A percentile compares a stretch with the other conserved stretches of the same genome.
Conservation (phyloP, 2,113 vertebrate species). For the Sterna hirundo region DNA sequence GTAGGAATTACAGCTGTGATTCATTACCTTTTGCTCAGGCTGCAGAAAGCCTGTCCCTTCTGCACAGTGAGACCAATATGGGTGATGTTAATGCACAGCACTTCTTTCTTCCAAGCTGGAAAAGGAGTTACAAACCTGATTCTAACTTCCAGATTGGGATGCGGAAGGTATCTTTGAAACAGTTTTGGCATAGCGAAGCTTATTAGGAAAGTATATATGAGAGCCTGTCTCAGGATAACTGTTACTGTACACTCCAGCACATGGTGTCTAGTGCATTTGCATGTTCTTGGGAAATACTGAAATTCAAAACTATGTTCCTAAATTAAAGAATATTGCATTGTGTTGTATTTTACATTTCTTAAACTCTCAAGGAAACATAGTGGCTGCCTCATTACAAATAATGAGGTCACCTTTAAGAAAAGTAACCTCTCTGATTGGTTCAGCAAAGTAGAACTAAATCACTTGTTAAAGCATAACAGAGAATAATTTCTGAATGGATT, state of each 20-base stretch:
- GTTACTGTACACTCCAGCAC: not conserved
- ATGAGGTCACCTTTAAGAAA: not conserved
- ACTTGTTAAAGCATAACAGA: not conserved
- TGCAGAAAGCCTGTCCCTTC: not conserved
- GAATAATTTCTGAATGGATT: conserved; percentile 14
- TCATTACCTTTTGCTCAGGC: not conserved
- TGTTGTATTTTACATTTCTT: not conserved
- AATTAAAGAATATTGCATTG: not conserved
- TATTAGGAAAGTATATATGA: not conserved
- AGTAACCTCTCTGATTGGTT: not conserved
- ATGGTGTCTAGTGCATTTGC: not conserved
- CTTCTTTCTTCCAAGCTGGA: not conserved
- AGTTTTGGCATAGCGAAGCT: not conserved
- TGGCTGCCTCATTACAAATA: not conserved
- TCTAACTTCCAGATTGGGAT: not conserved
- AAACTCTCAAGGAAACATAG: not conserved
- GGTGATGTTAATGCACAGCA: not conserved
- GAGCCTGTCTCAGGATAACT: not conserved
- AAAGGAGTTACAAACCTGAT: not conserved
- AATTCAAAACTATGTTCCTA: not conserved
- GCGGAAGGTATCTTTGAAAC: not conserved
- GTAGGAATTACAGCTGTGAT: not conserved
- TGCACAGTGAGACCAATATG: not conserved
- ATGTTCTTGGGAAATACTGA: not conserved
- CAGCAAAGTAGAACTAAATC: not conserved